A percentile compares a stretch with the other conserved stretches of the same genome.
Evolutionary conservation across 2,797 vertebrate species (phyloP).

Genomic region (Potorous gilbertii): DNA sequence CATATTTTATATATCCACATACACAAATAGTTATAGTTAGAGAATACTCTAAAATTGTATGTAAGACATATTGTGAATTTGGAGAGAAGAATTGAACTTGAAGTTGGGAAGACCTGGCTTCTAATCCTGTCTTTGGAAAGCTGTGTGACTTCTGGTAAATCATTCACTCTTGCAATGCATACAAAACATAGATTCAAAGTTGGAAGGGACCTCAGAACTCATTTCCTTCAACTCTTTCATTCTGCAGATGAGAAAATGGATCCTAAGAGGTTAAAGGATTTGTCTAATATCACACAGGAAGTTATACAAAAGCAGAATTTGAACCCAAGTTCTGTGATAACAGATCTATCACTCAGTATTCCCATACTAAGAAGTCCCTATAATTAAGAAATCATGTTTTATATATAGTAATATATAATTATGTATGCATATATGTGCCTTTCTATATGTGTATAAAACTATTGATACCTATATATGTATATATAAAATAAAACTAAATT

Average conservation of each 20-base stretch:
- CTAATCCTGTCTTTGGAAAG: neutral
- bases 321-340: neutral
- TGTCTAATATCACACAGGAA: neutral
- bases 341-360: neutral
- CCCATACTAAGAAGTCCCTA: neutral
- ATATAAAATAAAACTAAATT: neutral
- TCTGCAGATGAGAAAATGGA: neutral
- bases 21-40: neutral
- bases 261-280: neutral
- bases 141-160: neutral
- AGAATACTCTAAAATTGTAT: neutral
- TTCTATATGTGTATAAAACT: neutral
- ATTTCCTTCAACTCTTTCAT: neutral
- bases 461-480: neutral
- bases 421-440: neutral
- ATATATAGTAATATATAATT: neutral
- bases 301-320: neutral
- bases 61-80: neutral
- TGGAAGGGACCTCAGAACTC: neutral
- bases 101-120: neutral
- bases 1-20: neutral
- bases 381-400: neutral
- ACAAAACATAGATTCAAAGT: neutral
- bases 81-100: neutral
- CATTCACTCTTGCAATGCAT: neutral